Conservation (phyloP, 2,797 vertebrate species). For the Crenichthys baileyi region DNA sequence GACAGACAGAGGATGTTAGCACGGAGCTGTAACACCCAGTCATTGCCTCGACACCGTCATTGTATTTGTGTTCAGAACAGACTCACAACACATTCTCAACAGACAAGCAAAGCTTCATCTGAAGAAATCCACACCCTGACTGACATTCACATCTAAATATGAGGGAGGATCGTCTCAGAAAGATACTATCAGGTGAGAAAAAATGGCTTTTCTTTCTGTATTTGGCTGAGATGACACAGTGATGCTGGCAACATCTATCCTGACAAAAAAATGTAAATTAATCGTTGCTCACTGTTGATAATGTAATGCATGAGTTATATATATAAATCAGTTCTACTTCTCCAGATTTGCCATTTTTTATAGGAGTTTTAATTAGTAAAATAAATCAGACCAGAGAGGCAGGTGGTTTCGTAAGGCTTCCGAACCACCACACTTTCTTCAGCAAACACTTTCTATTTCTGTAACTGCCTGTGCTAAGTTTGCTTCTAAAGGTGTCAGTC, state of each 20-base stretch:
- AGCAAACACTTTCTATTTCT: background rate
- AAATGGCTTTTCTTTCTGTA: background rate
- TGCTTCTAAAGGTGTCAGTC: background rate
- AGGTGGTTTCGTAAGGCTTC: background rate
- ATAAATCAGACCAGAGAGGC: background rate
- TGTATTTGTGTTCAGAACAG: conserved; percentile 65
- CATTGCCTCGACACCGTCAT: conserved; percentile 54
- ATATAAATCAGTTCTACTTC: too few species aligned
- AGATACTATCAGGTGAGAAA: conserved; percentile 54
- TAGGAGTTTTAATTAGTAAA: background rate
- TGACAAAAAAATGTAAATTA: background rate
- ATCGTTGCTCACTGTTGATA: too few species aligned
- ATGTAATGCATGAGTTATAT: conserved; percentile 17
- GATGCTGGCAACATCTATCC: background rate
- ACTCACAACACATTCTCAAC: conserved; percentile 61
- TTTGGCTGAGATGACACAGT: too few species aligned
- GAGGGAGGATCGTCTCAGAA: conserved; percentile 39
- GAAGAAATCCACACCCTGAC: conserved; percentile 27
- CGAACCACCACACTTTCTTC: background rate
- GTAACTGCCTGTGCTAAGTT: background rate
- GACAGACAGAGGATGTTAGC: conserved; percentile 54
- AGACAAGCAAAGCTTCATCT: conserved; percentile 63
- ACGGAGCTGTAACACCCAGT: conserved; percentile 64
- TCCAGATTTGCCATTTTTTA: background rate
- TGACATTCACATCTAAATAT: conserved; percentile 34